Conservation (phyloP, 2,797 vertebrate genomes). For the Enteromius trimaculatus region DNA sequence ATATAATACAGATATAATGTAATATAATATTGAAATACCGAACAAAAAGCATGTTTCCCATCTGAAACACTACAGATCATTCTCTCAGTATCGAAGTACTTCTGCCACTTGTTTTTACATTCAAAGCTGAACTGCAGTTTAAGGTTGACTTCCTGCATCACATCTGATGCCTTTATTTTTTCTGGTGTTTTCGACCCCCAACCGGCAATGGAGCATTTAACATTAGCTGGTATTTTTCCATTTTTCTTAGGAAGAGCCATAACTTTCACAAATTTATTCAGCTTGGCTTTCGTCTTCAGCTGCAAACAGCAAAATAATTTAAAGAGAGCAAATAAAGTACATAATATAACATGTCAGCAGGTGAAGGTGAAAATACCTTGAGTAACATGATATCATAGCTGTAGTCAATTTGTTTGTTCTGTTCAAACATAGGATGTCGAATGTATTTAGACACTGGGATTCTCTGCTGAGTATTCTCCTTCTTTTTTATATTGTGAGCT, state of each 20-base stretch:
- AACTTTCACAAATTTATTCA: slow-evolving; percentile 63
- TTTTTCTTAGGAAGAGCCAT: slow-evolving; percentile 63
- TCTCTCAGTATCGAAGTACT: neutral
- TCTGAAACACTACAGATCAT: slow-evolving; percentile 72
- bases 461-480: slow-evolving; percentile 69
- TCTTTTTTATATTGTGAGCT: slow-evolving; percentile 65
- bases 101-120: slow-evolving; percentile 48
- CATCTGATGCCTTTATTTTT: neutral
- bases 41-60: slow-evolving; percentile 65
- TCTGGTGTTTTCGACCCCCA: slow-evolving; percentile 63
- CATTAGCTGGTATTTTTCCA: slow-evolving; percentile 16
- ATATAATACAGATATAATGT: neutral
- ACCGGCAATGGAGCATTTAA: slow-evolving; percentile 67
- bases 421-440: slow-evolving; percentile 46
- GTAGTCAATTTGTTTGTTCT: accelerated
- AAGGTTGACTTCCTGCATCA: slow-evolving; percentile 68
- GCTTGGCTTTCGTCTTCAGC: slow-evolving; percentile 64
- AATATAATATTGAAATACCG: slow-evolving; percentile 57
- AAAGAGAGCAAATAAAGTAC: neutral
- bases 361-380: slow-evolving; percentile 63
- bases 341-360: too few relatives aligned
- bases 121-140: neutral
- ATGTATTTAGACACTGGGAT: slow-evolving; percentile 57
- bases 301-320: slow-evolving; percentile 44
- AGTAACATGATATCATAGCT: slow-evolving; percentile 73